phyloP scores from a whole-genome alignment of 2,888 invertebrate genomes.

The Xanthorhoe spadicearia region DNA sequence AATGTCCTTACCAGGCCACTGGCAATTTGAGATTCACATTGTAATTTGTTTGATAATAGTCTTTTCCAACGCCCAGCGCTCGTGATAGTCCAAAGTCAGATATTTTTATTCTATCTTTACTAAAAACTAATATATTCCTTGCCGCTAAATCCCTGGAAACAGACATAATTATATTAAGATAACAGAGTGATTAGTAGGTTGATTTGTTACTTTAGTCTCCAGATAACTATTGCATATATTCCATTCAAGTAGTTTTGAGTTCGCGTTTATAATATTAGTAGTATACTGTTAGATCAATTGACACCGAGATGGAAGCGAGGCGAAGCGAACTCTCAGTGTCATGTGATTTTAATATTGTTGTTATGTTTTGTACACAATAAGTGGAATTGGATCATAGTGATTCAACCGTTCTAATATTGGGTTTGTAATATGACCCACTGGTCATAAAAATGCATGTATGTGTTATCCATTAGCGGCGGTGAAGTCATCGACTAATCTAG shows the following conservation, averaged over 20 bases:
- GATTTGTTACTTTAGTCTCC: too few relatives aligned
- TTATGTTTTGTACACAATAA: too few relatives aligned
- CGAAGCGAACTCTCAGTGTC: too few relatives aligned
- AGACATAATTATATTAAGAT: background rate
- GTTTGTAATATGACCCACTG: background rate
- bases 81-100: constrained; percentile 98
- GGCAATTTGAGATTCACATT: constrained; percentile 98
- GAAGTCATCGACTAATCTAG: constrained; percentile 3
- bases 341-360: too few relatives aligned
- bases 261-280: too few relatives aligned
- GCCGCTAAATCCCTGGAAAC: constrained; percentile 95
- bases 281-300: too few relatives aligned
- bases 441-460: constrained; percentile 3
- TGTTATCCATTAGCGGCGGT: constrained; percentile 8
- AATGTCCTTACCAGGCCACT: constrained; percentile 92
- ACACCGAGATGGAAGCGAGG: too few relatives aligned
- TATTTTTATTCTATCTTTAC: constrained; percentile 98
- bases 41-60: constrained; percentile 99
- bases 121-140: constrained; percentile 98
- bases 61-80: constrained; percentile 98
- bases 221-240: too few relatives aligned
- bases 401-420: background rate
- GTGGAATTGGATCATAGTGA: background rate
- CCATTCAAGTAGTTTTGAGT: too few relatives aligned
- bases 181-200: too few relatives aligned